Conservation (phyloP, 2,888 invertebrate species). For the Tinea trinotella region DNA sequence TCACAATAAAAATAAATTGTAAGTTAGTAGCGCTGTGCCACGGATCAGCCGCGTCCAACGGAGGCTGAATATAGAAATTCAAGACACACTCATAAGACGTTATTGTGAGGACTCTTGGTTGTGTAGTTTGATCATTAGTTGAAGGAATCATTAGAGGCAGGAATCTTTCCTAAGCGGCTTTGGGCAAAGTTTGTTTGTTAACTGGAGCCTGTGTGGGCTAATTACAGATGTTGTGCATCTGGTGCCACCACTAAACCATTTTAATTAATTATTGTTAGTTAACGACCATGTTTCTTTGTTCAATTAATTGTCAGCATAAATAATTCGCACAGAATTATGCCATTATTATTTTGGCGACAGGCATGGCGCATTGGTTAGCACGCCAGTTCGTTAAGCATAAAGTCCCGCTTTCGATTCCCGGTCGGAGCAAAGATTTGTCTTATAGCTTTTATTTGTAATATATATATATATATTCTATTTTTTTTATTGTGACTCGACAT, state of each 20-base stretch:
- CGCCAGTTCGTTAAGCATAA: too few relatives aligned
- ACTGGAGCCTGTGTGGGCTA: slow-evolving; percentile 35
- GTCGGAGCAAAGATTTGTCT: neutral
- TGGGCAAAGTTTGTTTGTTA: slow-evolving; percentile 33
- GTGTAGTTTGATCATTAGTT: slow-evolving; percentile 39
- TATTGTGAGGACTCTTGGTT: too few relatives aligned
- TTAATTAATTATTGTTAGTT: slow-evolving; percentile 12
- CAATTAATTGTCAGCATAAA: neutral
- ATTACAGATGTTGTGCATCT: slow-evolving; percentile 32
- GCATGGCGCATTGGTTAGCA: too few relatives aligned
- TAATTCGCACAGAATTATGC: neutral
- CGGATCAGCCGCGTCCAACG: too few relatives aligned
- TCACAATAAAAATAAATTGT: too few relatives aligned
- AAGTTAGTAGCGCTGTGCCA: too few relatives aligned
- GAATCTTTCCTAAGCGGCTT: slow-evolving; percentile 37
- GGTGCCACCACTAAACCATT: slow-evolving; percentile 22
- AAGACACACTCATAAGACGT: too few relatives aligned
- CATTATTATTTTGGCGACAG: too few relatives aligned
- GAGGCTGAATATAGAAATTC: too few relatives aligned
- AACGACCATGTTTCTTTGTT: slow-evolving; percentile 2
- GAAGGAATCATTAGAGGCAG: slow-evolving; percentile 33
- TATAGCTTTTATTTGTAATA: neutral
- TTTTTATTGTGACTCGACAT: too few relatives aligned
- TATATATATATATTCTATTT: neutral
- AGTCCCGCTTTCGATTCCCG: too few relatives aligned